Percentiles rank a stretch among this genome's conserved stretches.
Conservation (phyloP, 1,140 invertebrate genomes). For the Oncopodura yosiiana region DNA sequence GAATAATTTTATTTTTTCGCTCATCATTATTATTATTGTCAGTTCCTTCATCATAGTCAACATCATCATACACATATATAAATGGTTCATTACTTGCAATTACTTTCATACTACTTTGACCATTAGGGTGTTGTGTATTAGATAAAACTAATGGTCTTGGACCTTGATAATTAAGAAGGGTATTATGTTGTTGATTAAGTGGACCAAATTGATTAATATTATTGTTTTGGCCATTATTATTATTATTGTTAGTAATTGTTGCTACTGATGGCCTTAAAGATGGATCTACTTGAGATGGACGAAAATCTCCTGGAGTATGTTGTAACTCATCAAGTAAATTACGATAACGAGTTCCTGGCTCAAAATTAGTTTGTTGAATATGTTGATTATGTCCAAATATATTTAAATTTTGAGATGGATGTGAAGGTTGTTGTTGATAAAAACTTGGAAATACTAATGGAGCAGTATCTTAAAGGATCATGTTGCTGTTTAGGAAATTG, state of each 20-base stretch:
- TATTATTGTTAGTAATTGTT: slow-evolving; percentile 1
- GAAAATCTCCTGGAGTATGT: slow-evolving; percentile 2
- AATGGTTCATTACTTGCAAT: slow-evolving; percentile 13
- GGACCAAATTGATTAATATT: background rate
- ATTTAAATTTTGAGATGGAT: slow-evolving; percentile 1
- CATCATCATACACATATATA: slow-evolving; percentile 34
- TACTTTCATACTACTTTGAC: background rate
- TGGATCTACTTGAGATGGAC: slow-evolving; percentile 20
- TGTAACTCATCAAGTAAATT: background rate
- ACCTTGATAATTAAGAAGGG: too few relatives aligned
- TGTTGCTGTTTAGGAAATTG: background rate
- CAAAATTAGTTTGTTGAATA: slow-evolving; percentile 16
- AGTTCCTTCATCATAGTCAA: slow-evolving; percentile 28
- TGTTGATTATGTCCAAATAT: slow-evolving; percentile 32
- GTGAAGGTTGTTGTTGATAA: slow-evolving; percentile 23
- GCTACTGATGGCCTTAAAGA: slow-evolving; percentile 3
- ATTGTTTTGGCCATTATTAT: background rate
- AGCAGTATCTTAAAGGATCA: slow-evolving; percentile 8
- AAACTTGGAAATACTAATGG: slow-evolving; percentile 33
- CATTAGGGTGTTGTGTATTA: background rate
- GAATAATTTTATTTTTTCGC: too few relatives aligned
- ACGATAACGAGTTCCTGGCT: background rate
- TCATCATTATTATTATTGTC: slow-evolving; percentile 1
- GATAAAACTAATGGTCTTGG: slow-evolving; percentile 9
- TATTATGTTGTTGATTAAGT: too few relatives aligned